These are phyloP conservation scores for Drosophila colorata DNA, from an alignment of 2,888 invertebrate species.

Conservation along the genomic window DNA sequence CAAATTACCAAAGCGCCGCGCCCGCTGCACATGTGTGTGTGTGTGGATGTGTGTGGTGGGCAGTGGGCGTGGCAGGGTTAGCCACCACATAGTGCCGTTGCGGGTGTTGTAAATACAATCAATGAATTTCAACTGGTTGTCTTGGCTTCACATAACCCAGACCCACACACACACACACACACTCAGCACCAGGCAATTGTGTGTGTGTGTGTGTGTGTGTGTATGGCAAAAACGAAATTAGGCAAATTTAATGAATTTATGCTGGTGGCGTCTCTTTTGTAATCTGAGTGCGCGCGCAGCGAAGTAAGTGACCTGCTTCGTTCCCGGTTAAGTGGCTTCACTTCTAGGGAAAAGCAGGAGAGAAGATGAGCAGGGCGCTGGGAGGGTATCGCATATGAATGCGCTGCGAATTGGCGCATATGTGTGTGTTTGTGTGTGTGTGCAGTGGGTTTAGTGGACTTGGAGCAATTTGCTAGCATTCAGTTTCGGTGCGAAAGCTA, in stretches of 20 bases:
- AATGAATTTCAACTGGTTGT: slow-evolving; percentile 82
- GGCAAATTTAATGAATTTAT: slow-evolving; percentile 82
- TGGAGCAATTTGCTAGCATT: slow-evolving; percentile 61
- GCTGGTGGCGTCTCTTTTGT: slow-evolving; percentile 80
- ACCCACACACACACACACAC: slow-evolving; percentile 34
- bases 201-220: slow-evolving; percentile 17
- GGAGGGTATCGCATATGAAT: neutral
- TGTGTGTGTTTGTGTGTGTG: slow-evolving; percentile 19
- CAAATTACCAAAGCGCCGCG: slow-evolving; percentile 74
- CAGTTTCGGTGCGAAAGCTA: slow-evolving; percentile 37
- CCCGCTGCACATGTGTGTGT: slow-evolving; percentile 7
- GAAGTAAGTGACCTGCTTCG: slow-evolving; percentile 76
- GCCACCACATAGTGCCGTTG: slow-evolving; percentile 45
- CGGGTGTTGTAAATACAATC: slow-evolving; percentile 80
- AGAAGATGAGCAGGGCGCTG: too few relatives aligned
- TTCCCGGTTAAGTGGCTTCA: slow-evolving; percentile 68
- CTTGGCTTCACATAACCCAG: slow-evolving; percentile 49
- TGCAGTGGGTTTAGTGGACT: slow-evolving; percentile 60
- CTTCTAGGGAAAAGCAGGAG: slow-evolving; percentile 9
- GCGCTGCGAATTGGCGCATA: neutral
- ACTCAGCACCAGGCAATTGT: slow-evolving; percentile 51
- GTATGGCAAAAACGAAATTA: slow-evolving; percentile 72
- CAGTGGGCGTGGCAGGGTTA: slow-evolving; percentile 28
- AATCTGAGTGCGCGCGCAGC: slow-evolving; percentile 76
- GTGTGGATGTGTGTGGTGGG: slow-evolving; percentile 20